Evolutionary conservation across 2,113 vertebrate species (phyloP).

Genomic region (Labeo rohita): DNA sequence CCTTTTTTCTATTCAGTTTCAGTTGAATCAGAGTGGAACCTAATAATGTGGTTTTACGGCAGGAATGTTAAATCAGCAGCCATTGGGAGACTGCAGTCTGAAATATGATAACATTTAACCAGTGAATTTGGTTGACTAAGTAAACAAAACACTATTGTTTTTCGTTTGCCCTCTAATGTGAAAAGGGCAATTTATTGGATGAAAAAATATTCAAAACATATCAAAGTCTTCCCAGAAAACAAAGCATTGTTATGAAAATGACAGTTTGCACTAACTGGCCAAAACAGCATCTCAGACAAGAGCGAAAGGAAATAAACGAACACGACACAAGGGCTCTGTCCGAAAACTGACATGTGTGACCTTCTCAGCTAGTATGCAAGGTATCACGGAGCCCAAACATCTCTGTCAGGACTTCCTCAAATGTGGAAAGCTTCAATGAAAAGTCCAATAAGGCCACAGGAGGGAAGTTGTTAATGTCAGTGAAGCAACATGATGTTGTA

Average conservation of each 20-base stretch:
- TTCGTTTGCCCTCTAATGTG: slow-evolving; percentile 43
- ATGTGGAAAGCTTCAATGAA: neutral
- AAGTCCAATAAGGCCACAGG: neutral
- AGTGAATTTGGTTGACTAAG: slow-evolving; percentile 53
- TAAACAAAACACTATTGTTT: slow-evolving; percentile 47
- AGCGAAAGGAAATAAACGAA: slow-evolving; percentile 2
- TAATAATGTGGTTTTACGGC: slow-evolving; percentile 53
- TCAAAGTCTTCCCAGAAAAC: slow-evolving; percentile 24
- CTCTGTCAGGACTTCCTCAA: neutral
- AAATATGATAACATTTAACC: slow-evolving; percentile 58
- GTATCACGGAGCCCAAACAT: neutral
- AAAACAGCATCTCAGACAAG: neutral
- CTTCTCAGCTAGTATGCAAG: neutral
- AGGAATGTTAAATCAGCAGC: slow-evolving; percentile 52
- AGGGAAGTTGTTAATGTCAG: too few species aligned
- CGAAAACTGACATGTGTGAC: neutral
- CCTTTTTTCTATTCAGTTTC: slow-evolving; percentile 27
- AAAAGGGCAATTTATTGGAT: slow-evolving; percentile 46
- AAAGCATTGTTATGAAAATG: slow-evolving; percentile 37
- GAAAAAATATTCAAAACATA: slow-evolving; percentile 35
- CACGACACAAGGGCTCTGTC: neutral
- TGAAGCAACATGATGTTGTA: too few species aligned
- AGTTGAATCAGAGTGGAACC: slow-evolving; percentile 53
- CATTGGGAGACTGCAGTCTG: slow-evolving; percentile 37
- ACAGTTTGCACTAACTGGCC: slow-evolving; percentile 20